phyloP scores from a whole-genome alignment of 1,140 invertebrate genomes.

The Drosophila serrata region DNA sequence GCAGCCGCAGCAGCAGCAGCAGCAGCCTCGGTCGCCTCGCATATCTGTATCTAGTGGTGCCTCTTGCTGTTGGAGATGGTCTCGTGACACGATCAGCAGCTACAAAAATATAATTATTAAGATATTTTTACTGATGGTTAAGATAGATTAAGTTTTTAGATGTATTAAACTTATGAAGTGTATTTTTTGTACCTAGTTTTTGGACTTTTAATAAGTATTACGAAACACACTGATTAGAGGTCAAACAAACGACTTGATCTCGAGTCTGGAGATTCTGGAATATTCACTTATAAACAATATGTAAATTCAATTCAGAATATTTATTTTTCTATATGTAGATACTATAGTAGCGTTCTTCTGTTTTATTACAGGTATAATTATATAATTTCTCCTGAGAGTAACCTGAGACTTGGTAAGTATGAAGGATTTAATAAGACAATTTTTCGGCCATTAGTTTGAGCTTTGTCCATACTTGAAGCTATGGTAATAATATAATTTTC shows the following conservation, averaged over 20 bases:
- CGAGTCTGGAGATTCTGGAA: too few species aligned
- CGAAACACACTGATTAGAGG: background rate
- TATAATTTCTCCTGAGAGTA: background rate
- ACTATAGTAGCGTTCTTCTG: background rate
- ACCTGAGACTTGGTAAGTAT: background rate
- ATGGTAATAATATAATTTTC: background rate
- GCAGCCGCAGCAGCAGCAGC: constrained; percentile 8
- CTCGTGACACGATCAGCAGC: constrained; percentile 14
- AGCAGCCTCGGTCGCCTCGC: constrained; percentile 54
- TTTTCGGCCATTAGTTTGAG: background rate
- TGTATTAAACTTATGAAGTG: too few species aligned
- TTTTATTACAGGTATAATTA: background rate
- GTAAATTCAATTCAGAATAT: too few species aligned
- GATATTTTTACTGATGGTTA: too few species aligned
- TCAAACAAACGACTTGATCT: background rate
- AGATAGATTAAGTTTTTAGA: background rate
- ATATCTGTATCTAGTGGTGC: constrained; percentile 75
- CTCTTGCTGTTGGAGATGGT: constrained; percentile 11
- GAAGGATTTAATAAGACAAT: background rate
- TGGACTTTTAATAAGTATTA: too few species aligned
- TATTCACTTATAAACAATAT: background rate
- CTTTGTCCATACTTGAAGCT: background rate
- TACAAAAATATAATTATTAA: background rate
- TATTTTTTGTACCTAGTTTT: too few species aligned
- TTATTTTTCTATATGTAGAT: too few species aligned